A percentile compares a stretch with the other conserved stretches of the same genome.
Evolutionary conservation across 2,113 vertebrate species (phyloP).

Genomic region (Pycnonotus jocosus): DNA sequence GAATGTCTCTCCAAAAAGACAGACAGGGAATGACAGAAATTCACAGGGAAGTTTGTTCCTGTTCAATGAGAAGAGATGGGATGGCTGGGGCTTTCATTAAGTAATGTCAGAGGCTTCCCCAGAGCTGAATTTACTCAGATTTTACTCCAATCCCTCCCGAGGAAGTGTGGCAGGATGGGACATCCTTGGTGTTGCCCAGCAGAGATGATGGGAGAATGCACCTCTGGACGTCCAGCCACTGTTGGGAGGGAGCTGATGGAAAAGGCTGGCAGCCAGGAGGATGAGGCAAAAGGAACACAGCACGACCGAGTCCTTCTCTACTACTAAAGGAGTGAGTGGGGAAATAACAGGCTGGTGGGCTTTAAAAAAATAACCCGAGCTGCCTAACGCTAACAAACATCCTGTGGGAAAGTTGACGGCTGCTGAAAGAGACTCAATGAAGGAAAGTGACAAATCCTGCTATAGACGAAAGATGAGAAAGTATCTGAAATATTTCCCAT

Average conservation of each 20-base stretch:
- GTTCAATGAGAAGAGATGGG: not conserved
- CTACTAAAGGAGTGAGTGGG: not conserved
- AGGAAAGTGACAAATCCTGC: not conserved
- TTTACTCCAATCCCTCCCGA: not conserved
- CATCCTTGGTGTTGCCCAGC: rapidly evolving
- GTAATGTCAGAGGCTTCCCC: not conserved
- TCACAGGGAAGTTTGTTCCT: not conserved
- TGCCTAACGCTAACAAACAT: not conserved
- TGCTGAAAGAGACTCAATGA: not conserved
- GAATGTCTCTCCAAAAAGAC: not conserved
- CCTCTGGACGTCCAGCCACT: rapidly evolving
- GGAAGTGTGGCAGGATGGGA: rapidly evolving
- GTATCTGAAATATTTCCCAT: not conserved
- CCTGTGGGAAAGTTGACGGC: not conserved
- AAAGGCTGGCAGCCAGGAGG: not conserved
- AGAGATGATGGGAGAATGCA: rapidly evolving
- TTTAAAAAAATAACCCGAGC: not conserved
- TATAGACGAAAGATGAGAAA: not conserved
- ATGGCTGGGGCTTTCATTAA: not conserved
- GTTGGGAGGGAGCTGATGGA: not conserved
- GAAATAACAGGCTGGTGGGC: not conserved
- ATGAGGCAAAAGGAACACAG: not conserved
- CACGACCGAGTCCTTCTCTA: rapidly evolving
- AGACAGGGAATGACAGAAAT: not conserved
- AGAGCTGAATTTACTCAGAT: not conserved